Conservation (phyloP, 2,113 vertebrate genomes). For the Leuciscus idus region DNA sequence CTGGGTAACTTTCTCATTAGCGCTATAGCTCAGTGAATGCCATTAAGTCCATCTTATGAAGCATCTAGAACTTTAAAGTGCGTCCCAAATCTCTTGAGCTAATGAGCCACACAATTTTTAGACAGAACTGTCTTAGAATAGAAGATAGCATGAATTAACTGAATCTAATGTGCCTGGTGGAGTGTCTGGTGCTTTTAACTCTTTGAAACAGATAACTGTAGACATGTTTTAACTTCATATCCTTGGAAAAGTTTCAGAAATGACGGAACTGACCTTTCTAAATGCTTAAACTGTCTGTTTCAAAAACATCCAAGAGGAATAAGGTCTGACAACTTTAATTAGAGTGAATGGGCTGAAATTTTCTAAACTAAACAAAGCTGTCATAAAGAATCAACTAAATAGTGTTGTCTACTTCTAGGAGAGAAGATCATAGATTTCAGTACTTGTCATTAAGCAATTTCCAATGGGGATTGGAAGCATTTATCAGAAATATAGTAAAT, state of each 20-base stretch:
- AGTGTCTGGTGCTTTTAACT: slow-evolving; percentile 12
- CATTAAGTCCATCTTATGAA: slow-evolving; percentile 33
- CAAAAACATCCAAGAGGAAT: neutral
- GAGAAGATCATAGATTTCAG: neutral
- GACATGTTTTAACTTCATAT: neutral
- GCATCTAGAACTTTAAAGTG: slow-evolving; percentile 21
- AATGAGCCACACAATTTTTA: slow-evolving; percentile 23
- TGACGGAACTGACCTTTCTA: neutral
- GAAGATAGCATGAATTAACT: neutral
- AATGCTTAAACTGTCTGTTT: neutral
- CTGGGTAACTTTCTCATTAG: slow-evolving; percentile 34
- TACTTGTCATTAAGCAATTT: neutral
- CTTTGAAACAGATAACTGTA: neutral
- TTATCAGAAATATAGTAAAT: neutral
- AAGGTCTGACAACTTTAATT: neutral
- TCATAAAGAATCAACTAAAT: neutral
- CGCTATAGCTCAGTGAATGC: neutral
- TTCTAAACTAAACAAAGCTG: neutral
- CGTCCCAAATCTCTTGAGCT: slow-evolving; percentile 22
- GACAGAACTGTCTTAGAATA: neutral
- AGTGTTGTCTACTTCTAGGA: neutral
- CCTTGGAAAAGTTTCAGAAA: neutral
- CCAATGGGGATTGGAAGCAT: neutral
- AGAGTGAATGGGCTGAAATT: neutral
- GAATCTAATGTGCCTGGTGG: neutral